Evolutionary conservation across 2,888 invertebrate species (phyloP).

Genomic region (Callyntrura guangdongensis): DNA sequence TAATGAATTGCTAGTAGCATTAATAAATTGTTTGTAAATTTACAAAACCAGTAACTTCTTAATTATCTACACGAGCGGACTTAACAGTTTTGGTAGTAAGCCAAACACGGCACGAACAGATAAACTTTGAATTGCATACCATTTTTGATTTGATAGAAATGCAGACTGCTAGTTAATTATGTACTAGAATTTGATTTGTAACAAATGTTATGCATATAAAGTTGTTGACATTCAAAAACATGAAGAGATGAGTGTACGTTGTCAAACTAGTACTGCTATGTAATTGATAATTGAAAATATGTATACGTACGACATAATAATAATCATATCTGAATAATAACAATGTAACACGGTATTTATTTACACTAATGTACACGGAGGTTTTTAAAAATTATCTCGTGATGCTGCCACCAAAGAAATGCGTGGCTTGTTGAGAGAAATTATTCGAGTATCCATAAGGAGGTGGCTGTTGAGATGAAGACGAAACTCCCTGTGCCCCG

Average conservation of each 20-base stretch:
- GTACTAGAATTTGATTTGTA: too few species aligned
- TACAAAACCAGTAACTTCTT: too few species aligned
- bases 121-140: too few species aligned
- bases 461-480: conserved; percentile 68
- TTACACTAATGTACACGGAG: background rate
- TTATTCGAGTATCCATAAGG: conserved; percentile 70
- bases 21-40: too few species aligned
- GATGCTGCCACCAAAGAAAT: conserved; percentile 63
- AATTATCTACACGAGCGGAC: too few species aligned
- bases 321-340: conserved; percentile 13
- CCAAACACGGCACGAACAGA: too few species aligned
- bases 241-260: conserved; percentile 17
- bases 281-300: conserved; percentile 5
- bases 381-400: conserved; percentile 74
- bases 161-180: too few species aligned
- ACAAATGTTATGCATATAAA: too few species aligned
- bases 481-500: conserved; percentile 30
- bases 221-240: conserved; percentile 1
- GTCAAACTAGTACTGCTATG: conserved; percentile 25
- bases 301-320: conserved; percentile 4
- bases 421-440: conserved; percentile 64
- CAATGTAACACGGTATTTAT: too few species aligned
- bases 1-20: too few species aligned
- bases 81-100: too few species aligned
- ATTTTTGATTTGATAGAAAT: too few species aligned